Evolutionary conservation across 2,797 vertebrate species (phyloP).

Genomic region (Pangasius sanitwongsei): DNA sequence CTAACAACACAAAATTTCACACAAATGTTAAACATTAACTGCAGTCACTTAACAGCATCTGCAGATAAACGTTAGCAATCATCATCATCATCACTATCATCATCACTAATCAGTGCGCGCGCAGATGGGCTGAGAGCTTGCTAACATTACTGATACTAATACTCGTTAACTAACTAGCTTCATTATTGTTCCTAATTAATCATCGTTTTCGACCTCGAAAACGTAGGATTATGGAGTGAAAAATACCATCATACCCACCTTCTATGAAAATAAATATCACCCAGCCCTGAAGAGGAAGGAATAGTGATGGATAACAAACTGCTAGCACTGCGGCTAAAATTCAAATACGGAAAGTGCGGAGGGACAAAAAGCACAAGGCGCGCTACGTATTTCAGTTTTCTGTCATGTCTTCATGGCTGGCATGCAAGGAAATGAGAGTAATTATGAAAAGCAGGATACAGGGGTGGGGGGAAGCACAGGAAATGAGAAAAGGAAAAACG

Average conservation of each 20-base stretch:
- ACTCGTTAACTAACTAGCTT: not conserved
- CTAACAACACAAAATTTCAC: too few relatives aligned
- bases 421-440: not conserved
- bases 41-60: not conserved
- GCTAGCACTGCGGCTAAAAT: not conserved
- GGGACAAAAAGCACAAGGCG: not conserved
- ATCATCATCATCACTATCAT: not conserved
- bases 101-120: not conserved
- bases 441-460: not conserved
- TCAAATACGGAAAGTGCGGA: constrained; percentile 24
- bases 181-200: not conserved
- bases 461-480: not conserved
- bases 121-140: too few relatives aligned
- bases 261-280: not conserved
- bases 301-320: not conserved
- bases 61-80: not conserved
- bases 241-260: not conserved
- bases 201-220: too few relatives aligned
- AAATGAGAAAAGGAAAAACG: too few relatives aligned
- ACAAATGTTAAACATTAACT: not conserved
- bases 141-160: not conserved
- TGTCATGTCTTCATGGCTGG: not conserved
- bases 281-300: not conserved
- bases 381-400: not conserved
- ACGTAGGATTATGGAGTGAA: too few relatives aligned